These are phyloP conservation scores for Pararge aegeria DNA, from an alignment of 1,140 invertebrate genomes.

Conservation along the genomic window DNA sequence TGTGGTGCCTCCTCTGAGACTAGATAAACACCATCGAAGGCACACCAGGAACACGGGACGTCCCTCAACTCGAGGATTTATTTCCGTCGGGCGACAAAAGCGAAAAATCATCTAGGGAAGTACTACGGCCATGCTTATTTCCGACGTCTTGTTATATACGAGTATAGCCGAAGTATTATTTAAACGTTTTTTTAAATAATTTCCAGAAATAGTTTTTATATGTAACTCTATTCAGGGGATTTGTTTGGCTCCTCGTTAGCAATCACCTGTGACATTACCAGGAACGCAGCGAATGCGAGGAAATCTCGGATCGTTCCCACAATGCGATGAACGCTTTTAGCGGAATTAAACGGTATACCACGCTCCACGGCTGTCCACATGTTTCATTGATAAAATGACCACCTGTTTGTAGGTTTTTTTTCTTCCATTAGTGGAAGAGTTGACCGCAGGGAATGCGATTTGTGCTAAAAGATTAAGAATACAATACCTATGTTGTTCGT, in stretches of 20 bases:
- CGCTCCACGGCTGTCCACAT: conserved; percentile 43
- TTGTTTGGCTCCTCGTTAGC: conserved; percentile 38
- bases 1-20: too few species aligned
- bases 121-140: too few species aligned
- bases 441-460: background rate
- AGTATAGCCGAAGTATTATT: too few species aligned
- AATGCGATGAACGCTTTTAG: conserved; percentile 73
- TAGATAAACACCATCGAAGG: too few species aligned
- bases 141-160: too few species aligned
- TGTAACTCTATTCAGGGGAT: conserved; percentile 13
- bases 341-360: conserved; percentile 52
- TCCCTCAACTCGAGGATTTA: too few species aligned
- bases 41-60: too few species aligned
- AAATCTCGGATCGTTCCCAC: conserved; percentile 49
- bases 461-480: conserved; percentile 4
- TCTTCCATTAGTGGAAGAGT: conserved; percentile 21
- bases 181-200: too few species aligned
- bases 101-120: too few species aligned
- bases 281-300: conserved; percentile 36
- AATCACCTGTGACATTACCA: conserved; percentile 33
- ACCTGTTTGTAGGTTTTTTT: conserved; percentile 21
- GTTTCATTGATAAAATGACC: conserved; percentile 54
- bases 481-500: background rate
- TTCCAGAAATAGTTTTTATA: too few species aligned
- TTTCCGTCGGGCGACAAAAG: too few species aligned